Conservation (phyloP, 2,888 invertebrate species). For the Cerceris ruficornis region DNA sequence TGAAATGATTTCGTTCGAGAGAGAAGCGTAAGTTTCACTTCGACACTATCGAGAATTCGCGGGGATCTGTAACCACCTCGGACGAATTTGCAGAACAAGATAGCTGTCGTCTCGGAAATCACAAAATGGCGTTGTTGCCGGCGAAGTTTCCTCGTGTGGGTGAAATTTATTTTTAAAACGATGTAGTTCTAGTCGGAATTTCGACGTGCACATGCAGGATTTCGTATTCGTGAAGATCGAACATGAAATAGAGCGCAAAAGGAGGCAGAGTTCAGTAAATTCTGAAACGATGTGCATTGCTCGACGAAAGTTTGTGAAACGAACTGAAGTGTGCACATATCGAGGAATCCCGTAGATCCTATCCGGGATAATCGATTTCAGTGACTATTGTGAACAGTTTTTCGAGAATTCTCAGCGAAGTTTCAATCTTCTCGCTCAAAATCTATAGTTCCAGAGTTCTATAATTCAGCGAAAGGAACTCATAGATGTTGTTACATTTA, state of each 20-base stretch:
- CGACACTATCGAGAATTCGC: neutral
- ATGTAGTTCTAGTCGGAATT: neutral
- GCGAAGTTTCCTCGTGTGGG: constrained; percentile 2
- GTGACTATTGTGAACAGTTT: too few relatives aligned
- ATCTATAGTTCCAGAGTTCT: too few relatives aligned
- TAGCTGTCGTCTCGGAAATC: neutral
- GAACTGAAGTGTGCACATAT: constrained; percentile 3
- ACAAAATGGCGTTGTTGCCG: constrained; percentile 51
- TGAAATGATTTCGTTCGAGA: neutral
- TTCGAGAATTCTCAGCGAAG: too few relatives aligned
- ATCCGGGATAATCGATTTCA: neutral
- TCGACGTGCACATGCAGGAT: too few relatives aligned
- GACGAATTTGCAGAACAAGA: neutral
- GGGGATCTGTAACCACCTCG: neutral
- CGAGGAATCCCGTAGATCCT: neutral
- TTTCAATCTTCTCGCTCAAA: too few relatives aligned
- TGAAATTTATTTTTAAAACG: neutral
- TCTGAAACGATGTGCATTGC: neutral
- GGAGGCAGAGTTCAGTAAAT: neutral
- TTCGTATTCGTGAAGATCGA: too few relatives aligned
- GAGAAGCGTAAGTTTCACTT: neutral
- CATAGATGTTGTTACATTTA: too few relatives aligned
- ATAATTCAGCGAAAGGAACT: too few relatives aligned
- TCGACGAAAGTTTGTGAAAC: constrained; percentile 4
- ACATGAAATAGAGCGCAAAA: neutral